A percentile compares a stretch with the other conserved stretches of the same genome.
phyloP scores from a whole-genome alignment of 2,797 vertebrate species.

The Characodon lateralis region DNA sequence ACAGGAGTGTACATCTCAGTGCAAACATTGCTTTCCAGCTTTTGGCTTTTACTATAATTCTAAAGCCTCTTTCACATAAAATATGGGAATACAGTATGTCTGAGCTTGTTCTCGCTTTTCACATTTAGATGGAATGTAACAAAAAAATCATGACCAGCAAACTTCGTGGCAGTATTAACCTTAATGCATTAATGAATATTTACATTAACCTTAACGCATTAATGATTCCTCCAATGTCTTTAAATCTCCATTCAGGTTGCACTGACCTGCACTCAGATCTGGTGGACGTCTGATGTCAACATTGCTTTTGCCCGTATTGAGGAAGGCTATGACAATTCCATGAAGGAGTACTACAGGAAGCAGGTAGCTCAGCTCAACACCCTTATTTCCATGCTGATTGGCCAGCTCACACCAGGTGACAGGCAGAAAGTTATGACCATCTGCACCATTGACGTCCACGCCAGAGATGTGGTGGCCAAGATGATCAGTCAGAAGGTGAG shows the following conservation, averaged over 20 bases:
- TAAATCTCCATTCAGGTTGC: conserved; percentile 83
- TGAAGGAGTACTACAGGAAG: conserved; percentile 95
- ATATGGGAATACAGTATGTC: background rate
- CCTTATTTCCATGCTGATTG: conserved; percentile 91
- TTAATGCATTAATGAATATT: background rate
- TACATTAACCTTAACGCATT: background rate
- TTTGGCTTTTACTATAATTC: background rate
- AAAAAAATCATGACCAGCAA: background rate
- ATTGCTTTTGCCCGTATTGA: conserved; percentile 91
- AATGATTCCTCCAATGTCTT: background rate
- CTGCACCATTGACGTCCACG: conserved; percentile 95
- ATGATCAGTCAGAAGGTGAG: conserved; percentile 91
- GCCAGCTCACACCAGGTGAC: conserved; percentile 89
- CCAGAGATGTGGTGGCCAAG: conserved; percentile 94
- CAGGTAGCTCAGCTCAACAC: conserved; percentile 87
- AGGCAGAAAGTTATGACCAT: conserved; percentile 97
- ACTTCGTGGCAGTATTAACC: background rate
- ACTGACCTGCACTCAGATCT: conserved; percentile 93
- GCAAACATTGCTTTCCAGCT: background rate
- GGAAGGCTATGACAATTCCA: conserved; percentile 90
- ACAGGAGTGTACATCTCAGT: background rate
- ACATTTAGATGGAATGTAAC: background rate
- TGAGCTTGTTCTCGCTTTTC: background rate
- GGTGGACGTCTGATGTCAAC: conserved; percentile 93
- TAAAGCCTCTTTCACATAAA: background rate